Percentiles rank a stretch among this genome's conserved stretches.
Conservation (phyloP, 2,888 invertebrate genomes). For the Stegophylla sp. region DNA sequence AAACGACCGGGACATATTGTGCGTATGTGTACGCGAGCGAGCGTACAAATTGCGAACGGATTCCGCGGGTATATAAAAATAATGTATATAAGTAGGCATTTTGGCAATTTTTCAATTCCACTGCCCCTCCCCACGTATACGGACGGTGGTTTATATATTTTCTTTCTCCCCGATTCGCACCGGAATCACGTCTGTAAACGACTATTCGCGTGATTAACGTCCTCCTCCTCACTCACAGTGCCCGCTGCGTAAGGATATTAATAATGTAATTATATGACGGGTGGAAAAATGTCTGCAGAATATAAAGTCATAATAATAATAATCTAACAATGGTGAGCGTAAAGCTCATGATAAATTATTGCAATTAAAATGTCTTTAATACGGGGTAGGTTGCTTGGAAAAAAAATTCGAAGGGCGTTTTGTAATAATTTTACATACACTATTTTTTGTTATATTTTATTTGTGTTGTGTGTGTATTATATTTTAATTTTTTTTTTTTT, state of each 20-base stretch:
- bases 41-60: not conserved
- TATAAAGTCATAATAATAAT: not conserved
- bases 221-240: no score
- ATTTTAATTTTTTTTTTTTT: not conserved
- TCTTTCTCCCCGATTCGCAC: not conserved
- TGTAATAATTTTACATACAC: no score
- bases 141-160: not conserved
- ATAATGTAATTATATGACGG: not conserved
- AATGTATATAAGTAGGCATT: conserved; percentile 13
- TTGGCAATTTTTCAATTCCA: conserved; percentile 6
- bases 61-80: conserved; percentile 2
- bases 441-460: not conserved
- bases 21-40: not conserved
- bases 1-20: conserved; percentile 14
- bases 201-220: conserved; percentile 20
- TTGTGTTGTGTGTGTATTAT: no score
- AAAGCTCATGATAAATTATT: conserved; percentile 24
- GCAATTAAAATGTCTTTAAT: conserved; percentile 33
- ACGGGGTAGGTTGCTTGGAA: not conserved
- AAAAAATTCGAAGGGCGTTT: not conserved
- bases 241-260: not conserved
- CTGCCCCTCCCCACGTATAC: not conserved
- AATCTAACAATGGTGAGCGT: not conserved
- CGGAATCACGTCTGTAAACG: conserved; percentile 1
- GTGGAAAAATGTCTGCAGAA: not conserved